Evolutionary conservation across 1,140 invertebrate genomes (phyloP).

Genomic region (Archivesica marissinica): DNA sequence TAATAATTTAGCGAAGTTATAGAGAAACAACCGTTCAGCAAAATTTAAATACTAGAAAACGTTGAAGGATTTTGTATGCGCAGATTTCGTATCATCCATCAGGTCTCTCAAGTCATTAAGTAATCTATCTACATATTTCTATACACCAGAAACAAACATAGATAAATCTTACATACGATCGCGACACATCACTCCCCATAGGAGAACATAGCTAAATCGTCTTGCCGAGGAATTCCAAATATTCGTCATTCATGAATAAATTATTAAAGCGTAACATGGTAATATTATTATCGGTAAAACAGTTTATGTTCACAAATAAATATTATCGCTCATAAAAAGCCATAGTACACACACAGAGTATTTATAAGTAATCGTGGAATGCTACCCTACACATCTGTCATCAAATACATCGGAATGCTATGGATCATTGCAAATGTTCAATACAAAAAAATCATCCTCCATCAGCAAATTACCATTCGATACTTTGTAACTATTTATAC

Average conservation of each 20-base stretch:
- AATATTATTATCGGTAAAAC: conserved; percentile 10
- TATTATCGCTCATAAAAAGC: conserved; percentile 6
- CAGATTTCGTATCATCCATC: not conserved
- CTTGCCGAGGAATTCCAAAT: conserved; percentile 1
- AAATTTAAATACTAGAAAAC: too few relatives aligned
- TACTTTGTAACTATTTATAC: conserved; percentile 4
- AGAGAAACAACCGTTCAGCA: too few relatives aligned
- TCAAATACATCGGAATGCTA: not conserved
- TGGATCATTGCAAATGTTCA: not conserved
- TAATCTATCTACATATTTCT: conserved; percentile 4
- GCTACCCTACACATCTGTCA: too few relatives aligned
- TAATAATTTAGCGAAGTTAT: too few relatives aligned
- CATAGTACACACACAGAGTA: not conserved
- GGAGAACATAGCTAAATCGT: not conserved
- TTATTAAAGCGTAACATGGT: conserved; percentile 29
- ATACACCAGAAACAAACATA: not conserved
- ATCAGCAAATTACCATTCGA: conserved; percentile 12
- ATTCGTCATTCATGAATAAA: conserved; percentile 42
- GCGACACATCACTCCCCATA: not conserved
- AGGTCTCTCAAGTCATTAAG: not conserved
- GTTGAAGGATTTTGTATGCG: not conserved
- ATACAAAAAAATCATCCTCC: conserved; percentile 3
- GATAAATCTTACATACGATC: conserved; percentile 1
- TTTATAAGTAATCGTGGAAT: not conserved
- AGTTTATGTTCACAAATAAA: conserved; percentile 10